Percentiles rank a stretch among this genome's conserved stretches.
Conservation (phyloP, 1,140 invertebrate genomes). For the Drosophila ananassae region DNA sequence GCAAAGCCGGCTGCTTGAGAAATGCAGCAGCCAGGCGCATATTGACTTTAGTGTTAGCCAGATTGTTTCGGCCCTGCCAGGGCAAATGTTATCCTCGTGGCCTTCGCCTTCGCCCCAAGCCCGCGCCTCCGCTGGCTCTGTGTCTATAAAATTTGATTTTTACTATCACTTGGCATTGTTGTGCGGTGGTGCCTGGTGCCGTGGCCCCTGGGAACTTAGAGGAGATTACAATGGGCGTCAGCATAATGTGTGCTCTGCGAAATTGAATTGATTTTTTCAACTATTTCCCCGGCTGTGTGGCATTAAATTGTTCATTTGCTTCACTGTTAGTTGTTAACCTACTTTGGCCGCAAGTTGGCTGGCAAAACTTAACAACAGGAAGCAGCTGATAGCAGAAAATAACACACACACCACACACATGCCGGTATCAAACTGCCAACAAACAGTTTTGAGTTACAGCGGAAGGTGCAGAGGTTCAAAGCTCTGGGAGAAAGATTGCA, state of each 20-base stretch:
- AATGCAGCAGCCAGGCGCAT: conserved; percentile 37
- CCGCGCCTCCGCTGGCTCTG: conserved; percentile 5
- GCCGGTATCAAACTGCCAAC: conserved; percentile 62
- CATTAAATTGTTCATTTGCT: conserved; percentile 55
- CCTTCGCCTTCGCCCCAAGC: not conserved
- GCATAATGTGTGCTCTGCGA: conserved; percentile 40
- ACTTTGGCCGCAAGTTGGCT: conserved; percentile 39
- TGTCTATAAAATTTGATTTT: conserved; percentile 72
- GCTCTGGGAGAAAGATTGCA: conserved; percentile 15
- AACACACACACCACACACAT: conserved; percentile 13
- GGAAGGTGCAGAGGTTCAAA: conserved; percentile 73
- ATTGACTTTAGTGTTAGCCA: conserved; percentile 45
- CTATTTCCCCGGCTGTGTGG: conserved; percentile 39
- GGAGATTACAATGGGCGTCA: conserved; percentile 54
- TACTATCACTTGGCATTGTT: conserved; percentile 72
- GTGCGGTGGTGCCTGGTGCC: conserved; percentile 29
- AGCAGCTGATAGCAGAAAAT: conserved; percentile 68
- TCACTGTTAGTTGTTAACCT: conserved; percentile 41
- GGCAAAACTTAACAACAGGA: conserved; percentile 75
- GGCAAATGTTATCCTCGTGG: not conserved
- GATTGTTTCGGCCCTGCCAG: conserved; percentile 37
- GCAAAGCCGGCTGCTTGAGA: conserved; percentile 38
- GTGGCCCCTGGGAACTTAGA: conserved; percentile 25
- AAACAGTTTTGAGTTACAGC: conserved; percentile 73
- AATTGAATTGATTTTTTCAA: conserved; percentile 66